Conservation (phyloP, 2,888 invertebrate species). For the Atethmia centrago region DNA sequence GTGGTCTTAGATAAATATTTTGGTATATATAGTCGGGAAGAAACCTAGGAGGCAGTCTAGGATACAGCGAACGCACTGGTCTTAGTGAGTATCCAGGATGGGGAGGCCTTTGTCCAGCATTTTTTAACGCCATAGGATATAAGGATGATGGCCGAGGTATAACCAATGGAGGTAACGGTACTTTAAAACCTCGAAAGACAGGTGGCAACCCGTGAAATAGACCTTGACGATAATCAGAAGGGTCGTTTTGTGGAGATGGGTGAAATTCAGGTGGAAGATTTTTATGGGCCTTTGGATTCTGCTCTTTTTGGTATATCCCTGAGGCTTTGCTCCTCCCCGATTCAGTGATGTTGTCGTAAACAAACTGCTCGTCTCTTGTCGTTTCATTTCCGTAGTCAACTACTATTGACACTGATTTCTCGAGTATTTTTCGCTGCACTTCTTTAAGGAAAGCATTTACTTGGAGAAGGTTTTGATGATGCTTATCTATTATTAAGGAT, state of each 20-base stretch:
- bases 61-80: neutral
- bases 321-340: neutral
- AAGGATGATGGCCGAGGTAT: too few species aligned
- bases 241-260: neutral
- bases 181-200: neutral
- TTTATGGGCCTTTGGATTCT: neutral
- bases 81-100: neutral
- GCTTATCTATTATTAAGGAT: neutral
- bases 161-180: neutral
- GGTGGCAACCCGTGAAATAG: too few species aligned
- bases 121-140: neutral
- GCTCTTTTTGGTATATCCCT: neutral
- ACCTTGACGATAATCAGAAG: too few species aligned
- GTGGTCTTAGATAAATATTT: slow-evolving; percentile 6
- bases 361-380: too few species aligned
- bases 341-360: neutral
- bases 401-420: neutral
- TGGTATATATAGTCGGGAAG: neutral
- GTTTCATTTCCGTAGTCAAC: neutral
- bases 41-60: neutral
- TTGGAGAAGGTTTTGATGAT: neutral
- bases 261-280: neutral
- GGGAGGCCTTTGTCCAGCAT: neutral
- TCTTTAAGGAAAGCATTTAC: neutral
- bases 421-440: neutral